A percentile compares a stretch with the other conserved stretches of the same genome.
These are phyloP conservation scores for Agelastica alni DNA, from an alignment of 2,888 invertebrate genomes.

Conservation along the genomic window DNA sequence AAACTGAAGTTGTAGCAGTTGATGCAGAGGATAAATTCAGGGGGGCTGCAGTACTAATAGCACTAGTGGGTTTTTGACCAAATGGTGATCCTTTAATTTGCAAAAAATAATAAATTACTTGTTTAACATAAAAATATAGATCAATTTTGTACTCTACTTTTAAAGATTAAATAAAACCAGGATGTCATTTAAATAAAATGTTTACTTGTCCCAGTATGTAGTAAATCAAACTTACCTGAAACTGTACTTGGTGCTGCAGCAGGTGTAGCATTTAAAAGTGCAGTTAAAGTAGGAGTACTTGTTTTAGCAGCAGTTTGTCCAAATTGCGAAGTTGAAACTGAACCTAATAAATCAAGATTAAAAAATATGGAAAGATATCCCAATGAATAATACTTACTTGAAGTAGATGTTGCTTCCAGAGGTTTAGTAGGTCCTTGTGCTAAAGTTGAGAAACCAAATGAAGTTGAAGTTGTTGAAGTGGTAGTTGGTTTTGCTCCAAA, in stretches of 20 bases:
- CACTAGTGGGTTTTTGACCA: constrained; percentile 19
- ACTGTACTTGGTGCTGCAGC: not conserved
- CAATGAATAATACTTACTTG: constrained; percentile 7
- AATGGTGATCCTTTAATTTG: constrained; percentile 23
- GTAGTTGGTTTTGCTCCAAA: constrained; percentile 26
- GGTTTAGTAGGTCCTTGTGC: constrained; percentile 29
- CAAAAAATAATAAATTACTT: not conserved
- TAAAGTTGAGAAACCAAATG: constrained; percentile 18
- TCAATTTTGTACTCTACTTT: too few species aligned
- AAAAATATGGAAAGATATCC: not conserved
- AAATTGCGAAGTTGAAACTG: constrained; percentile 13
- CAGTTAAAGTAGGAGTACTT: constrained; percentile 15
- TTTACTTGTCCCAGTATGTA: too few species aligned
- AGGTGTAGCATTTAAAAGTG: constrained; percentile 15
- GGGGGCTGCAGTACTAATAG: constrained; percentile 3
- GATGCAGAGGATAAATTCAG: constrained; percentile 6
- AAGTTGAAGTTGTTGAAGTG: constrained; percentile 36
- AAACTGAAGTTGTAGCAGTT: constrained; percentile 9
- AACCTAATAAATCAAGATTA: too few species aligned
- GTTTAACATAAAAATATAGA: too few species aligned
- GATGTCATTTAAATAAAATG: too few species aligned
- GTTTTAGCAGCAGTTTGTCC: constrained; percentile 10
- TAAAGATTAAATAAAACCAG: too few species aligned
- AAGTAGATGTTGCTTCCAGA: constrained; percentile 20
- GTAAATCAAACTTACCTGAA: too few species aligned